Evolutionary conservation across 2,888 invertebrate species (phyloP).

Genomic region (Entomobrya multifasciata): DNA sequence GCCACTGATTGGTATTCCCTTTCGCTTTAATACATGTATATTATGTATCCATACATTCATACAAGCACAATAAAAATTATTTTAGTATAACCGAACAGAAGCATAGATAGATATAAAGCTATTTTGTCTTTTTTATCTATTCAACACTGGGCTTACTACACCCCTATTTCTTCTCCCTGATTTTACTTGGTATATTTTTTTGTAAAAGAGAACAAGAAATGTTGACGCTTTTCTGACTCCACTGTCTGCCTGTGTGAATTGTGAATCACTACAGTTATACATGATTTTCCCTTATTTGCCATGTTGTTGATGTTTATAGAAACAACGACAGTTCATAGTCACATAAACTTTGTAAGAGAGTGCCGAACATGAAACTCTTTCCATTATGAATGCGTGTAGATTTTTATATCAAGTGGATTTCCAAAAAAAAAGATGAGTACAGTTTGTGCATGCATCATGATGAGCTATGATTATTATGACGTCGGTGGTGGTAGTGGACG

Average conservation of each 20-base stretch:
- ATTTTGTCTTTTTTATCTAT: not conserved
- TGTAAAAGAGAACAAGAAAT: no score
- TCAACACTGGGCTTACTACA: not conserved
- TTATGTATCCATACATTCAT: not conserved
- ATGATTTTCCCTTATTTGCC: constrained; percentile 47
- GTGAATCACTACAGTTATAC: constrained; percentile 44
- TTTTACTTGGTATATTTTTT: constrained; percentile 11
- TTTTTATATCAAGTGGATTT: constrained; percentile 11
- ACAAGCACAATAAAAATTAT: not conserved
- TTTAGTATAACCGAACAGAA: no score
- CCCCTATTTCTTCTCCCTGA: not conserved
- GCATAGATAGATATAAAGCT: no score
- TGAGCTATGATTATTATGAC: constrained; percentile 50
- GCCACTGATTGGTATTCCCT: constrained; percentile 15
- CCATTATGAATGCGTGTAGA: not conserved
- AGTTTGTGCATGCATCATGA: no score
- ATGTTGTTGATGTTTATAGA: constrained; percentile 25
- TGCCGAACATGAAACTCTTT: constrained; percentile 12
- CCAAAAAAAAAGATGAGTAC: not conserved
- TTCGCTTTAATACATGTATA: constrained; percentile 17
- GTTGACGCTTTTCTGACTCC: constrained; percentile 24
- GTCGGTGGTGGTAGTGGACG: no score
- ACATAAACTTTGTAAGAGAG: not conserved
- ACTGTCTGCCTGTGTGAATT: no score
- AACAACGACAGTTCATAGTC: no score